Base-by-base conservation (phyloP, 1,140 invertebrate genomes). In the Hylaeus volcanicus region DNA sequence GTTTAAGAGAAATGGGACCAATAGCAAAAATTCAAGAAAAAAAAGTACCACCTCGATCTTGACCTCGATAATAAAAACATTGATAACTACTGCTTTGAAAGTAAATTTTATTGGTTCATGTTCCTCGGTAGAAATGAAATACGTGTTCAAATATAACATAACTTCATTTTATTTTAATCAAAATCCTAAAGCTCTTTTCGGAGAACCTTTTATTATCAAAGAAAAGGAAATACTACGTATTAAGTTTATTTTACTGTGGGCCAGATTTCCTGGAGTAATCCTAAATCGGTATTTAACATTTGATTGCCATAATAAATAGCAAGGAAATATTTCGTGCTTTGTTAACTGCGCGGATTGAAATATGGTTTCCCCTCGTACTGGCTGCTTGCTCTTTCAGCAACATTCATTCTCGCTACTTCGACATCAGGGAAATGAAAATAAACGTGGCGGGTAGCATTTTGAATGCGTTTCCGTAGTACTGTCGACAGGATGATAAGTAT, bases 401-500 rank as follows among this genome's bases (percentile, higher is more conserved):
- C 63, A 74, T 74, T 74, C 72, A 41, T 74, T 53, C 61, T 39
- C 60, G 60, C 51, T 76, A 64, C 48, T 68, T 68, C 61, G 61
- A 58, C 63, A 74, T 74, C 65, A 51, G 51, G 39, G 26, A 71
- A 81, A 70, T 69, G 76, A 81, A 74, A 83, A 81, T 80, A 80
- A 79, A 79, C 56, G 66, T 48, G 60, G 66, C 51, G 0, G 15
- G 26, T n/a, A 53, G 48, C 53, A 6, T 70, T 82, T 75, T 66
- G 55, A 71, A 74, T 70, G 14, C 71, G 48, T 84, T 66, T 45
- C 43, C 61, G 65, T 39, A 61, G 11, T 48, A 26, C 37, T 12
- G 66, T 39, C 41, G 51, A 78, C 79, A 45, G 60, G 61, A 82
- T 71, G 64, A 87, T 72, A 84, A 84, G 64, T 71, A 82, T 82